Base-by-base conservation (phyloP, 2,797 vertebrate species). In the Manis javanica region DNA sequence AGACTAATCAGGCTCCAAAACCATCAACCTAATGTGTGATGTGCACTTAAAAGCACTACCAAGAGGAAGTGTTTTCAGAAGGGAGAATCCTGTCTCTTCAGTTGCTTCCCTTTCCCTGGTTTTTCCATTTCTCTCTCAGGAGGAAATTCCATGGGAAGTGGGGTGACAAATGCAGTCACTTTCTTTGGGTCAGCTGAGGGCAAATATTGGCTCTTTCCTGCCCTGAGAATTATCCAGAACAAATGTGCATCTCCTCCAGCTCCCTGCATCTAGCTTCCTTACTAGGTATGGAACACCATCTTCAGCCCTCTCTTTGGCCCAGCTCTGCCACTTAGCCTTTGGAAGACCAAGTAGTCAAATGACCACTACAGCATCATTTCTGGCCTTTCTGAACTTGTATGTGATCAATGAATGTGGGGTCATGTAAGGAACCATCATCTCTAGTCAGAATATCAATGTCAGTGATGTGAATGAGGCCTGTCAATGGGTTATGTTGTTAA, bases 101-200 rank as follows among this genome's bases (percentile, higher is more conserved):
- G 29, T 63, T 24, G 14, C 53, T 94, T 85, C 57, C 79, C 31
- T 42, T 86, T 94, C 74, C 49, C 85, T 49, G 12, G 4, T 29
- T 51, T 79, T 24, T 23, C 74, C 21, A 7, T 55, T 64, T 90
- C 15, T 51, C 46, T 42, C 26, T 55, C 61, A 46, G 31, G 29
- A 74, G 75, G 39, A 77, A 79, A 59, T 61, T 46, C 51, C 69
- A 55, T 23, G 23, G 64, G 29, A 88, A 92, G 53, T 26, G 11
- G 29, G 55, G 16, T 57, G 55, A 57, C 57, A 72, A 31, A 53
- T 14, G 18, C 7, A 29, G 63, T 82, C 53, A 83, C 29, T 95
- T 94, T 87, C 55, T 79, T 75, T 72, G 92, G 19, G 34, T 89
- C 66, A 82, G 24, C 21, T 77, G 69, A 81, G n/a, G 31, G 31